Evolutionary conservation across 2,797 vertebrate genomes (phyloP), one percentile per base, ranked within the genome.

Genomic region (Novumbra hubbsi): DNA sequence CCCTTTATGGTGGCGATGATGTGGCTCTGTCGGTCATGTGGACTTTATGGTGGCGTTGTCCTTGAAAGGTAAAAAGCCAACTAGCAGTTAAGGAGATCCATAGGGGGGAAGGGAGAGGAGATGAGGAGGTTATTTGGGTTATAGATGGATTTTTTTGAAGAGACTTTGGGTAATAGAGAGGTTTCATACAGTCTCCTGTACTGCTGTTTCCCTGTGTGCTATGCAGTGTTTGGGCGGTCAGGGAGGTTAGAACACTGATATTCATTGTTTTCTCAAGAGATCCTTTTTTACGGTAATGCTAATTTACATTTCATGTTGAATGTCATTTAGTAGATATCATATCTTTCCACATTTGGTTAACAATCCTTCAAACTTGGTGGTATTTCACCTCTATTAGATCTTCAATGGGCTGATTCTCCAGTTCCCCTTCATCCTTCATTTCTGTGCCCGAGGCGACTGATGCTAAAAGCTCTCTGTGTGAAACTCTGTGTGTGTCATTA

Each of bases 31-130:
- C n/a, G n/a, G n/a, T 68, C 3, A 68, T 74, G 74, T 12, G 57
- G 15, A n/a, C 60, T 12, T 16, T 73, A 16, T 48, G 81, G 48
- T 80, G 75, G 77, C 84, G 83, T 76, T 90, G 90, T 89, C 88
- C 90, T 91, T 91, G 89, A 91, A 87, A 90, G 86, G 85, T 88
- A 78, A 84, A 84, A 80, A 80, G 88, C 88, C 88, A 88, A 84
- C 83, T 71, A 78, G 76, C 83, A 87, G 86, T 84, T 87, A 83
- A 76, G 82, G 77, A 73, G 85, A 85, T 85, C 72, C 77, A 69
- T 78, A 3, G 73, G 77, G 79, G 84, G 85, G 86, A 84, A 81
- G 81, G 85, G 34, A 87, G 82, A 27, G 5, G 50, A 14, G 16
- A n/a, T n/a, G 19, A 21, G 50, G 50, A 55, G 52, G n/a, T 2